A percentile compares a stretch with the other conserved stretches of the same genome.
These are phyloP conservation scores for Tragelaphus eurycerus DNA, from an alignment of 2,797 vertebrate genomes.

Conservation along the genomic window DNA sequence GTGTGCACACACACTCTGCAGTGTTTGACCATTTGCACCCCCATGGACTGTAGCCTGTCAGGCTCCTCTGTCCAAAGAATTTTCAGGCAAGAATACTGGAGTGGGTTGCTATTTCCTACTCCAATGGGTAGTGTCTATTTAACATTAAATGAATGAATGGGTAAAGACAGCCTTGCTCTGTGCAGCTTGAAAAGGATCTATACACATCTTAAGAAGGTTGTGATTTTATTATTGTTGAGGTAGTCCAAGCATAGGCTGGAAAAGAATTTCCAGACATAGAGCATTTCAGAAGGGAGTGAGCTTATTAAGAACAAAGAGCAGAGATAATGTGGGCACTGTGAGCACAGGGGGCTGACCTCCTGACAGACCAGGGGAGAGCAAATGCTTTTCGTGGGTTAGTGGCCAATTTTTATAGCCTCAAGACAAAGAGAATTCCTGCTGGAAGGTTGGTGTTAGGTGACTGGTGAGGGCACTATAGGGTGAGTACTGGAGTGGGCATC, in stretches of 20 bases:
- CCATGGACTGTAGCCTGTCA: neutral
- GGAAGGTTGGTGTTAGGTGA: neutral
- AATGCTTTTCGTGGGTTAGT: neutral
- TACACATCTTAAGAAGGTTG: neutral
- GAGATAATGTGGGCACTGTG: neutral
- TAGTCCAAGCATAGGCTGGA: neutral
- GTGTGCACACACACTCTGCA: accelerated
- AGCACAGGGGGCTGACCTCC: neutral
- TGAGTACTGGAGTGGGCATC: neutral
- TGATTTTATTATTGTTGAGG: neutral
- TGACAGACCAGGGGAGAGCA: neutral
- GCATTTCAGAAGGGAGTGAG: neutral
- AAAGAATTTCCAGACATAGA: neutral
- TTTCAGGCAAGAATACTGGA: neutral
- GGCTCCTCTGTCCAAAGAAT: neutral
- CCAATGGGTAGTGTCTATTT: neutral
- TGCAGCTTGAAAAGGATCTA: neutral
- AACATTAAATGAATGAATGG: neutral
- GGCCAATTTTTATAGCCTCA: neutral
- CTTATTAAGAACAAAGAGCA: neutral
- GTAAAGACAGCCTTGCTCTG: neutral
- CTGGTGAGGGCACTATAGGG: neutral
- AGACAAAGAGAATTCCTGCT: neutral
- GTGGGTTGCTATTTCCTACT: neutral
- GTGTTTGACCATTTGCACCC: neutral